Percentiles rank a stretch among this genome's conserved stretches.
These are phyloP conservation scores for Myotis pilosus DNA, from an alignment of 2,797 vertebrate species.

Conservation along the genomic window DNA sequence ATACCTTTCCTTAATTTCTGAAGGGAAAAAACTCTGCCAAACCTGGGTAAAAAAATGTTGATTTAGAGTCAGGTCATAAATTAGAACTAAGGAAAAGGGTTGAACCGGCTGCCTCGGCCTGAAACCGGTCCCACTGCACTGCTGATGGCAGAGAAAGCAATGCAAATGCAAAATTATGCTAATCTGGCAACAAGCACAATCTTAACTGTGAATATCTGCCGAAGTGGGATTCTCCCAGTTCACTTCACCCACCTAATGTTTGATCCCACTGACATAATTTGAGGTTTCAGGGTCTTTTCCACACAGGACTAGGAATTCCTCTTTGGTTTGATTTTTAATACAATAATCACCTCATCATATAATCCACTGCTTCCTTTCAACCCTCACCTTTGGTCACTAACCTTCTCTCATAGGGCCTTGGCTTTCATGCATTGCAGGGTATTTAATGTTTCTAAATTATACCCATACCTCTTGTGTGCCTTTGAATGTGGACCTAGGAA, in stretches of 20 bases:
- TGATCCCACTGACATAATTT: background rate
- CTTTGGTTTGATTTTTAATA: background rate
- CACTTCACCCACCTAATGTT: background rate
- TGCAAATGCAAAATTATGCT: background rate
- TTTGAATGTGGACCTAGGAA: background rate
- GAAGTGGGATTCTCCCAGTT: background rate
- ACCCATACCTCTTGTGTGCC: background rate
- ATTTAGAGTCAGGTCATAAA: slow-evolving; percentile 7
- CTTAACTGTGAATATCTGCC: background rate
- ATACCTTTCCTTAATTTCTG: slow-evolving; percentile 2
- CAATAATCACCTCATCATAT: background rate
- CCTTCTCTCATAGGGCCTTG: background rate
- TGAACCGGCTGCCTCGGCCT: background rate
- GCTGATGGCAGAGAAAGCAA: background rate
- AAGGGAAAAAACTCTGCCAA: background rate
- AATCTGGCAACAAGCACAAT: no score
- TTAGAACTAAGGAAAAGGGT: background rate
- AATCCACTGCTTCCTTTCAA: background rate
- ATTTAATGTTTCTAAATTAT: background rate
- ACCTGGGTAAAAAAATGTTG: background rate
- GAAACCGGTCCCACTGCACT: background rate
- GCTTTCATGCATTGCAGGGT: background rate
- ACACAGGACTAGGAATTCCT: background rate
- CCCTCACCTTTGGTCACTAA: background rate
- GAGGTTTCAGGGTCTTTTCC: background rate